phyloP scores from a whole-genome alignment of 2,888 invertebrate species.

The Atethmia centrago region DNA sequence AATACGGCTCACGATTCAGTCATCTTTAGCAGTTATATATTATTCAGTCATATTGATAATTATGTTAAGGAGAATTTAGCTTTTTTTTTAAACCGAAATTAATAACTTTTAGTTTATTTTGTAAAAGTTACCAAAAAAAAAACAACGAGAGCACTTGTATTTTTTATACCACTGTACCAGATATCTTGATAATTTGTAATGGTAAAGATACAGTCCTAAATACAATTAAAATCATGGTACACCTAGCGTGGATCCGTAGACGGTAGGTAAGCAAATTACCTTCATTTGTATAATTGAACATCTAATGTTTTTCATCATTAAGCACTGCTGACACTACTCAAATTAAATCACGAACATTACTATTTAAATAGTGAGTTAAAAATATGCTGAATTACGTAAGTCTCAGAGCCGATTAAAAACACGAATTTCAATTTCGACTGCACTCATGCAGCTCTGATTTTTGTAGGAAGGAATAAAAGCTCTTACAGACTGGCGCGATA shows the following conservation, averaged over 20 bases:
- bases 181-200: background rate
- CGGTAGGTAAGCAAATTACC: conserved; percentile 75
- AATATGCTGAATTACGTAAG: background rate
- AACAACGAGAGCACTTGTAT: background rate
- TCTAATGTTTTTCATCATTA: conserved; percentile 76
- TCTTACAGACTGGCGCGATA: too few relatives aligned
- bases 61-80: background rate
- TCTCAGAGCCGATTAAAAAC: background rate
- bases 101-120: background rate
- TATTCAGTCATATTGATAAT: background rate
- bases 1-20: background rate
- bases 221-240: conserved; percentile 34
- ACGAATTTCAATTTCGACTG: too few relatives aligned
- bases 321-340: conserved; percentile 55
- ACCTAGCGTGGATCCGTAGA: conserved; percentile 60
- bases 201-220: conserved; percentile 11
- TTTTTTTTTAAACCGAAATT: too few relatives aligned
- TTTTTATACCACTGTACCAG: background rate
- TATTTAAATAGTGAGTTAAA: conserved; percentile 35
- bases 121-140: background rate
- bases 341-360: conserved; percentile 64
- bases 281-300: conserved; percentile 77
- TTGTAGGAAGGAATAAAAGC: background rate
- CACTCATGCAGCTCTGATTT: background rate
- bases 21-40: too few relatives aligned